These are phyloP conservation scores for Mixornis gularis DNA, from an alignment of 2,113 vertebrate species.

Conservation along the genomic window DNA sequence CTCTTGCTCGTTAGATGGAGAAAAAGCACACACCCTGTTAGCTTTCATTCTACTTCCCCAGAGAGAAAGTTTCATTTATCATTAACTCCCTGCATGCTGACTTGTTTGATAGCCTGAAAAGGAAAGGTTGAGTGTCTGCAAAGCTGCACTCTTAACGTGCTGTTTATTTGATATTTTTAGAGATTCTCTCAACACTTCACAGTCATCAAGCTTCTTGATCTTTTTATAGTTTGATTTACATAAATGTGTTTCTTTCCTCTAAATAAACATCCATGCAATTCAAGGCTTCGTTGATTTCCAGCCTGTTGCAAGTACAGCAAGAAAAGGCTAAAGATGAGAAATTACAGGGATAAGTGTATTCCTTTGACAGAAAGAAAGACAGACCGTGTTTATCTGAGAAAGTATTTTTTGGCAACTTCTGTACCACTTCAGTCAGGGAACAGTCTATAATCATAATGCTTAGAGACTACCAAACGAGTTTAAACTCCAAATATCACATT, in stretches of 20 bases:
- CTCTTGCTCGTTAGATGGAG: neutral
- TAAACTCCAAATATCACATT: neutral
- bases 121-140: neutral
- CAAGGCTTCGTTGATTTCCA: neutral
- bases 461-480: neutral
- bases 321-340: constrained; percentile 6
- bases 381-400: neutral
- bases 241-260: neutral
- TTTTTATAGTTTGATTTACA: constrained; percentile 37
- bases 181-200: neutral
- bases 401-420: neutral
- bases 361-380: neutral
- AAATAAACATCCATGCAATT: constrained; percentile 14
- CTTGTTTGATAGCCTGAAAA: neutral
- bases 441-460: neutral
- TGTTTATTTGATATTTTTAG: constrained; percentile 7
- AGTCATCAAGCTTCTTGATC: neutral
- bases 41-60: neutral
- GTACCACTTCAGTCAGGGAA: neutral
- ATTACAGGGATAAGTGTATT: neutral
- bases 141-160: neutral
- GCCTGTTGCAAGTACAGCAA: neutral
- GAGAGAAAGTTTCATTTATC: neutral
- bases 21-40: neutral
- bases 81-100: neutral